Evolutionary conservation across 2,113 vertebrate species (phyloP).

Genomic region (Heliornis fulica): DNA sequence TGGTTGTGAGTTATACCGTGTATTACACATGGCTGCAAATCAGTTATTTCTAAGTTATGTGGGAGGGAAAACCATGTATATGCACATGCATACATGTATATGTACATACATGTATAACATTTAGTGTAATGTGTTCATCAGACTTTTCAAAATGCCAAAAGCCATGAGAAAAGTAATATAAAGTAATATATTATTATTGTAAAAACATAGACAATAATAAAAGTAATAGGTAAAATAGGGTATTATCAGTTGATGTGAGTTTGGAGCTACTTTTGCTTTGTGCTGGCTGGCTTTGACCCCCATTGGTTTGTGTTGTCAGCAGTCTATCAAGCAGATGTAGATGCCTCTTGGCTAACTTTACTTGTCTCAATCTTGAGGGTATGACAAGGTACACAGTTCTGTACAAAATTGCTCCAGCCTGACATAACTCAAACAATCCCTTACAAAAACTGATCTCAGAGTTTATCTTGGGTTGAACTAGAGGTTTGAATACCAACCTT

Average conservation of each 20-base stretch:
- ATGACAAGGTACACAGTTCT: not conserved
- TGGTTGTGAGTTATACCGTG: not conserved
- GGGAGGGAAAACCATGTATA: not conserved
- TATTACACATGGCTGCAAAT: not conserved
- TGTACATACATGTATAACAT: not conserved
- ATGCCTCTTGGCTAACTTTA: not conserved
- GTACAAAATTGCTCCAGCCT: not conserved
- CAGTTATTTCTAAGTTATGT: not conserved
- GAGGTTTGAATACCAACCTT: not conserved
- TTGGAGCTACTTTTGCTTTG: not conserved
- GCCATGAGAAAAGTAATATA: not conserved
- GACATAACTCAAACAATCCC: not conserved
- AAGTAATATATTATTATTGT: no score
- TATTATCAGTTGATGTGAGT: not conserved
- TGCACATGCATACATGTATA: no score
- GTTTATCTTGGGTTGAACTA: not conserved
- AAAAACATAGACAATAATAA: no score
- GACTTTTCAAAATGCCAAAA: not conserved
- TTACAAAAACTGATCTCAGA: not conserved
- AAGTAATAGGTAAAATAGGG: not conserved
- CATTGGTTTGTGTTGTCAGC: not conserved
- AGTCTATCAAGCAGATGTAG: not conserved
- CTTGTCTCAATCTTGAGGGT: not conserved
- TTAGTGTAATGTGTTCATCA: not conserved
- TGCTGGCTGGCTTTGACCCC: not conserved